These are phyloP conservation scores for Oligia fasciuncula DNA, from an alignment of 2,888 invertebrate genomes.

Conservation along the genomic window DNA sequence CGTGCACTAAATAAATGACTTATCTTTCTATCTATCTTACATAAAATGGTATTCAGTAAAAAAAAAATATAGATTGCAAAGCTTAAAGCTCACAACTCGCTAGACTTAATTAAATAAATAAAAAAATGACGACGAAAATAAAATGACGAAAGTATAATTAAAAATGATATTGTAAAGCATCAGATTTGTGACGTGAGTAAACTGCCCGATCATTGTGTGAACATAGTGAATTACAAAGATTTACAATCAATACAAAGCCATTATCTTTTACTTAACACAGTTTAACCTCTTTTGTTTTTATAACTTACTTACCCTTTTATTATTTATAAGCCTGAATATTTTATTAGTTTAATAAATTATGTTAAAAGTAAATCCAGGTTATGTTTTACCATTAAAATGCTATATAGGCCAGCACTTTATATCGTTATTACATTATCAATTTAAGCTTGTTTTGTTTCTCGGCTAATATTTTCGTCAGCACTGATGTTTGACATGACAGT, in stretches of 20 bases:
- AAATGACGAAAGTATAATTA: not conserved
- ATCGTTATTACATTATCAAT: constrained; percentile 48
- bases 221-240: constrained; percentile 33
- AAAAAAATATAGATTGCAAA: not conserved
- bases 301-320: constrained; percentile 56
- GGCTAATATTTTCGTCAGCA: constrained; percentile 18
- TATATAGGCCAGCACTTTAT: constrained; percentile 36
- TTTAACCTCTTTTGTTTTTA: constrained; percentile 53
- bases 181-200: not conserved
- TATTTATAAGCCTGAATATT: constrained; percentile 42
- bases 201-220: not conserved
- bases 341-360: constrained; percentile 60
- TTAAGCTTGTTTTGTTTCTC: constrained; percentile 36
- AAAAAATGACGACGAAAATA: no score
- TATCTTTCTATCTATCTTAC: not conserved
- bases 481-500: not conserved
- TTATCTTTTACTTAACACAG: constrained; percentile 25
- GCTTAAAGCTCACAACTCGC: not conserved
- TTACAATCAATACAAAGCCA: constrained; percentile 41
- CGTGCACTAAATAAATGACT: not conserved
- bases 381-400: constrained; percentile 57
- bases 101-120: not conserved
- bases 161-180: not conserved
- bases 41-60: not conserved
- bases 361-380: constrained; percentile 56